These are phyloP conservation scores for Schrankia costaestrigalis DNA, from an alignment of 2,888 invertebrate species.

Conservation along the genomic window DNA sequence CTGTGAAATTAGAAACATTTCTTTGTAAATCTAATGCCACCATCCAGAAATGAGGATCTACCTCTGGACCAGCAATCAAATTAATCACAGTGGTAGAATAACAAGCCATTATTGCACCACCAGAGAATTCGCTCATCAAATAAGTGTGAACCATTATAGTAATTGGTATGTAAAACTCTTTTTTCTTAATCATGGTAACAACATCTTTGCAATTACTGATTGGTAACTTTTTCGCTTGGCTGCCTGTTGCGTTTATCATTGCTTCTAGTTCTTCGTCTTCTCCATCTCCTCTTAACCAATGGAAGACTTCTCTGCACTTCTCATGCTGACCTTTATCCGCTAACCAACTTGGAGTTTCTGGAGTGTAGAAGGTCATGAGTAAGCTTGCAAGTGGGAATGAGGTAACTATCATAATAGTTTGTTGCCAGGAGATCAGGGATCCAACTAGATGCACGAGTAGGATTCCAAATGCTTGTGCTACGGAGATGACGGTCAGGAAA, in stretches of 20 bases:
- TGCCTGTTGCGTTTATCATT: slow-evolving; percentile 49
- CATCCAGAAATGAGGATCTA: slow-evolving; percentile 81
- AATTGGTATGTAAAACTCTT: slow-evolving; percentile 78
- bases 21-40: slow-evolving; percentile 81
- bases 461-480: slow-evolving; percentile 81
- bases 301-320: slow-evolving; percentile 77
- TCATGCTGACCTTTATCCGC: slow-evolving; percentile 72
- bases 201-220: slow-evolving; percentile 15
- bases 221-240: slow-evolving; percentile 16
- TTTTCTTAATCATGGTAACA: slow-evolving; percentile 37
- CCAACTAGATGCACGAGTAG: slow-evolving; percentile 82
- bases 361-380: slow-evolving; percentile 53
- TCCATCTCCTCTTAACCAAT: slow-evolving; percentile 77
- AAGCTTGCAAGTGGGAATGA: slow-evolving; percentile 67
- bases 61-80: slow-evolving; percentile 70
- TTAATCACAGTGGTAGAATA: slow-evolving; percentile 82
- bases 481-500: slow-evolving; percentile 78
- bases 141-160: slow-evolving; percentile 78
- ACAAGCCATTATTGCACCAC: slow-evolving; percentile 82
- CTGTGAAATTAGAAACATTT: slow-evolving; percentile 74
- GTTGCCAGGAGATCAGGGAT: slow-evolving; percentile 77
- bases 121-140: slow-evolving; percentile 81
- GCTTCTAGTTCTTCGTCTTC: slow-evolving; percentile 60
- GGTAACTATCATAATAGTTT: slow-evolving; percentile 70
- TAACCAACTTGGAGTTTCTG: slow-evolving; percentile 85